phyloP scores from a whole-genome alignment of 2,888 invertebrate genomes.

The Scaptomyza flava region DNA sequence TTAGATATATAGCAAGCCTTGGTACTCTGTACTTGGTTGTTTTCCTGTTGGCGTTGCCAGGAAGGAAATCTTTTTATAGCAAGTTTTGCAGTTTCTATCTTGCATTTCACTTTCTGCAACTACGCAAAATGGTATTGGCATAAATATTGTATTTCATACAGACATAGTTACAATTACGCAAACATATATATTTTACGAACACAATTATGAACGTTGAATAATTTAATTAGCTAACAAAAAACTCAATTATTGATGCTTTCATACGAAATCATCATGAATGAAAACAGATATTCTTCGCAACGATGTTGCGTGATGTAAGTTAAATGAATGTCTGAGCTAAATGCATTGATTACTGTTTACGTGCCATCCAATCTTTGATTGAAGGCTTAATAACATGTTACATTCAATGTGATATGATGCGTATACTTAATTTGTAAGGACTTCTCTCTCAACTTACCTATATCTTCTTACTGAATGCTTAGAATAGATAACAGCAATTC shows the following conservation, averaged over 20 bases:
- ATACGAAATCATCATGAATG: background rate
- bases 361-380: background rate
- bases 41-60: slow-evolving; percentile 26
- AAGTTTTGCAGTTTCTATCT: slow-evolving; percentile 1
- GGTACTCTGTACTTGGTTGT: background rate
- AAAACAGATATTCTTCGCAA: background rate
- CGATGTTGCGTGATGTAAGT: background rate
- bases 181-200: background rate
- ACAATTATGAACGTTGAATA: background rate
- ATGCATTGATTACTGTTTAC: background rate
- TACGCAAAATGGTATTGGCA: too few species aligned
- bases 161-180: slow-evolving; percentile 7
- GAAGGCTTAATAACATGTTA: background rate
- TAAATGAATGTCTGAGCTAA: background rate
- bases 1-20: slow-evolving; percentile 2
- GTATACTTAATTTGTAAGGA: background rate
- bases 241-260: slow-evolving; percentile 3
- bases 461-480: background rate
- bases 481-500: background rate
- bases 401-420: background rate
- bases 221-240: background rate
- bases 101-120: background rate
- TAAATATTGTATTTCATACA: too few species aligned
- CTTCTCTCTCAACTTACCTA: background rate
- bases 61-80: slow-evolving; percentile 23